Conservation (phyloP, 1,140 invertebrate species). For the Leptestheria dahalacensis region DNA sequence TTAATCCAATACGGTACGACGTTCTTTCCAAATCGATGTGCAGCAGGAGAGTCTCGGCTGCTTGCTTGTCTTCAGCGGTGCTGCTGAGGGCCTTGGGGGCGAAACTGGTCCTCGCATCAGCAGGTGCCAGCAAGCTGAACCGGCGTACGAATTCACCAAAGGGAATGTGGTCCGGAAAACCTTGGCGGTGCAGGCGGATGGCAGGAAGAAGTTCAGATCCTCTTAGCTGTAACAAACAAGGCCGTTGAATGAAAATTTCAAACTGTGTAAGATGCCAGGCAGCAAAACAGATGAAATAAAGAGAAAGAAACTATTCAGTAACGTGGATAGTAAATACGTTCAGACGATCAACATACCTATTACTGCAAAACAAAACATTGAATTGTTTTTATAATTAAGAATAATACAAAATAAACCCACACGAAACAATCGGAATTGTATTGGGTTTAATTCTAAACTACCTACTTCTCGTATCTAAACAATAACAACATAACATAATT, state of each 20-base stretch:
- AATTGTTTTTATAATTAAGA: too few relatives aligned
- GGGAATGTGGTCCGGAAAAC: constrained; percentile 77
- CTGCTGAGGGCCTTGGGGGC: constrained; percentile 29
- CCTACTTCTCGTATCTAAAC: too few relatives aligned
- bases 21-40: constrained; percentile 73
- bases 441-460: too few relatives aligned
- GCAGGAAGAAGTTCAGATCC: constrained; percentile 79
- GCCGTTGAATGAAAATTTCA: not conserved
- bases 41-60: constrained; percentile 62
- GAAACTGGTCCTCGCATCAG: constrained; percentile 28
- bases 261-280: too few relatives aligned
- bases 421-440: too few relatives aligned
- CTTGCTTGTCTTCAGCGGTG: constrained; percentile 42
- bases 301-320: too few relatives aligned
- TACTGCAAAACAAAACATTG: too few relatives aligned
- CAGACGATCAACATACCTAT: too few relatives aligned
- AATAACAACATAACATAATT: too few relatives aligned
- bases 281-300: too few relatives aligned
- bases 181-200: constrained; percentile 76
- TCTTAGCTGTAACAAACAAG: constrained; percentile 65
- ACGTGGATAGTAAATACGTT: too few relatives aligned
- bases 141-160: constrained; percentile 73
- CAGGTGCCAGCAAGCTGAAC: constrained; percentile 53
- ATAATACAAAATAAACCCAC: too few relatives aligned
- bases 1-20: constrained; percentile 73